A percentile compares a stretch with the other conserved stretches of the same genome.
Conservation (phyloP, 92 coral and sea anemone genomes). For the Zoanthus sociatus region DNA sequence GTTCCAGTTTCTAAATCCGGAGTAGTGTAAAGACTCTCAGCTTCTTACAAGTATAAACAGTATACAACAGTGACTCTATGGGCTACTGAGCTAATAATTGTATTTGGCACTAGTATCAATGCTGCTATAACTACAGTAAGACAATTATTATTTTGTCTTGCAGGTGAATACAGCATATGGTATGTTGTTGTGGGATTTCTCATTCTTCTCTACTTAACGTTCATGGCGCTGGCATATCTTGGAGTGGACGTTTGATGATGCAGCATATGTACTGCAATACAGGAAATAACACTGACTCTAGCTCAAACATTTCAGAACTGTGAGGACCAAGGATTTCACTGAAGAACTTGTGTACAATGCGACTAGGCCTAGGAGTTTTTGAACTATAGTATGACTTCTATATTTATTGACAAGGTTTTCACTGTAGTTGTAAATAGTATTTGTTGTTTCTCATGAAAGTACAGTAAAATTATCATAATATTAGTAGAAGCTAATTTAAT, state of each 20-base stretch:
- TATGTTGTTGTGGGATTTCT: constrained; percentile 91
- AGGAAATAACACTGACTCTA: neutral
- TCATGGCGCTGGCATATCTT: constrained; percentile 79
- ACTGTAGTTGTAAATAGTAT: neutral
- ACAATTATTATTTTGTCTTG: constrained; percentile 11
- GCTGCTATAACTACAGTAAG: neutral
- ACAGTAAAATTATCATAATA: no score
- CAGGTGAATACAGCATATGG: constrained; percentile 94
- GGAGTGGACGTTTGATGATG: constrained; percentile 79
- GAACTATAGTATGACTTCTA: neutral
- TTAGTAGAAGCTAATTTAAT: no score
- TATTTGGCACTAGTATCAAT: neutral
- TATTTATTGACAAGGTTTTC: constrained; percentile 11
- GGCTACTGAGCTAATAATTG: neutral
- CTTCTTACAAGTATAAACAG: no score
- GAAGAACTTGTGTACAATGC: neutral
- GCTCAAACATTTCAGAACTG: neutral
- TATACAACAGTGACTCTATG: no score
- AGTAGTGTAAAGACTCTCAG: no score
- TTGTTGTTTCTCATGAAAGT: neutral
- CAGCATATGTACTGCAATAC: neutral
- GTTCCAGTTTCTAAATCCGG: no score
- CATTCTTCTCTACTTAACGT: constrained; percentile 75
- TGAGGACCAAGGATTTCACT: neutral
- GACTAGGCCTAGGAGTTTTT: neutral